phyloP scores from a whole-genome alignment of 2,797 vertebrate species.

The Anguilla megastoma region DNA sequence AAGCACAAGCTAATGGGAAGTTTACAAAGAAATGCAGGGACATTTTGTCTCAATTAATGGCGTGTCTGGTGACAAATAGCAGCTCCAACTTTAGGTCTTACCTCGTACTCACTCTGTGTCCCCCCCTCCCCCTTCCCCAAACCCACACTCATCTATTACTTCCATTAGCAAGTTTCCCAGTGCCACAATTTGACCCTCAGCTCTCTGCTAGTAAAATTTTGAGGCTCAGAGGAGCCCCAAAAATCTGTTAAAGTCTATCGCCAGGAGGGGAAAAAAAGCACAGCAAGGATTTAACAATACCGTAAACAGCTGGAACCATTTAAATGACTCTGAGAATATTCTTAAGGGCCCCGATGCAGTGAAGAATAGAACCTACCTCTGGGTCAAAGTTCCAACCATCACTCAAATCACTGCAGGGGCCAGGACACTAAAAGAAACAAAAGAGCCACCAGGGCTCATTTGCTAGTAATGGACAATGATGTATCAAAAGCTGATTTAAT shows the following conservation, averaged over 20 bases:
- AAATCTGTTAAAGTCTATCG: slow-evolving; percentile 24
- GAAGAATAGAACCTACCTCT: background rate
- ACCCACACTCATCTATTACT: slow-evolving; percentile 24
- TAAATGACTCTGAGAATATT: slow-evolving; percentile 20
- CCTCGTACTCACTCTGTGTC: background rate
- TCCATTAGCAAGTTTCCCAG: slow-evolving; percentile 21
- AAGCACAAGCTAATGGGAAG: background rate
- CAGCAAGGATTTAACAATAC: slow-evolving; percentile 22
- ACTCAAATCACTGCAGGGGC: slow-evolving; percentile 6
- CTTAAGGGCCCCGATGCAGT: slow-evolving; percentile 10
- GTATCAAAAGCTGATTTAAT: background rate
- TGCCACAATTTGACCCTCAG: slow-evolving; percentile 3
- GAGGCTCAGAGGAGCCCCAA: slow-evolving; percentile 33
- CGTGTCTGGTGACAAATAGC: slow-evolving; percentile 19
- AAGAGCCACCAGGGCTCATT: background rate
- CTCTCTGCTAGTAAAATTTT: background rate
- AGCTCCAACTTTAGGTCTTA: background rate
- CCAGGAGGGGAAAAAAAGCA: background rate
- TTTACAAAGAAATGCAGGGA: slow-evolving; percentile 15
- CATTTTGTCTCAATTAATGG: slow-evolving; percentile 26
- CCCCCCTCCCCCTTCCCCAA: background rate
- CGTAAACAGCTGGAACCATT: slow-evolving; percentile 35
- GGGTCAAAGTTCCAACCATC: background rate
- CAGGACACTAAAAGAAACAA: background rate
- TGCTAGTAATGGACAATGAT: background rate